Percentiles rank a stretch among this genome's conserved stretches.
phyloP scores from a whole-genome alignment of 2,113 vertebrate genomes.

The Rattus rattus region DNA sequence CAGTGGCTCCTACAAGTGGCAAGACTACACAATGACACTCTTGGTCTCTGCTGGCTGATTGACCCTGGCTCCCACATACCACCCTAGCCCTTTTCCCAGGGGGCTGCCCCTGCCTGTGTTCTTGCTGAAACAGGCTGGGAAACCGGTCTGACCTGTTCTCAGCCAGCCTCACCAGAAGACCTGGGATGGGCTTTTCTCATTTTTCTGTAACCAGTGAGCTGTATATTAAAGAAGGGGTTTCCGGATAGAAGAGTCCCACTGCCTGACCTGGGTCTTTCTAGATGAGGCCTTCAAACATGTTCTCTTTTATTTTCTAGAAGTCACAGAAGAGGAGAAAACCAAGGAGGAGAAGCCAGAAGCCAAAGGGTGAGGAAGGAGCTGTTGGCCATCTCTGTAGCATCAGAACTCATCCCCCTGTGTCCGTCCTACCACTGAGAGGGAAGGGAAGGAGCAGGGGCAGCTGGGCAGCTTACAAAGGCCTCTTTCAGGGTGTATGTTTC shows the following conservation, averaged over 20 bases:
- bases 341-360: constrained; percentile 90
- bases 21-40: constrained; percentile 39
- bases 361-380: constrained; percentile 88
- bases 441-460: constrained; percentile 60
- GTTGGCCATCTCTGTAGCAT: constrained; percentile 17
- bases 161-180: constrained; percentile 39
- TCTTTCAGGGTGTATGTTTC: constrained; percentile 63
- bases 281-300: not conserved
- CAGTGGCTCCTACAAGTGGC: constrained; percentile 22
- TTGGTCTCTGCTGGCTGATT: not conserved
- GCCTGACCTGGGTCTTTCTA: not conserved
- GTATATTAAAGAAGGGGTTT: constrained; percentile 40
- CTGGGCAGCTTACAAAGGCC: constrained; percentile 66
- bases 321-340: constrained; percentile 89
- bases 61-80: constrained; percentile 55
- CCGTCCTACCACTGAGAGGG: constrained; percentile 40
- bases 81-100: constrained; percentile 71
- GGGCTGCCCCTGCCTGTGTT: constrained; percentile 71
- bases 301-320: constrained; percentile 81
- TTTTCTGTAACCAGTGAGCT: constrained; percentile 7
- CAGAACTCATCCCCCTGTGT: constrained; percentile 62
- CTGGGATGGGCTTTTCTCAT: constrained; percentile 62
- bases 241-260: not conserved
- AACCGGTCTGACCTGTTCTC: constrained; percentile 78
- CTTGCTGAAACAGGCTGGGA: constrained; percentile 60